Evolutionary conservation across 2,888 invertebrate genomes (phyloP).

Genomic region (Nomada goodeniana): DNA sequence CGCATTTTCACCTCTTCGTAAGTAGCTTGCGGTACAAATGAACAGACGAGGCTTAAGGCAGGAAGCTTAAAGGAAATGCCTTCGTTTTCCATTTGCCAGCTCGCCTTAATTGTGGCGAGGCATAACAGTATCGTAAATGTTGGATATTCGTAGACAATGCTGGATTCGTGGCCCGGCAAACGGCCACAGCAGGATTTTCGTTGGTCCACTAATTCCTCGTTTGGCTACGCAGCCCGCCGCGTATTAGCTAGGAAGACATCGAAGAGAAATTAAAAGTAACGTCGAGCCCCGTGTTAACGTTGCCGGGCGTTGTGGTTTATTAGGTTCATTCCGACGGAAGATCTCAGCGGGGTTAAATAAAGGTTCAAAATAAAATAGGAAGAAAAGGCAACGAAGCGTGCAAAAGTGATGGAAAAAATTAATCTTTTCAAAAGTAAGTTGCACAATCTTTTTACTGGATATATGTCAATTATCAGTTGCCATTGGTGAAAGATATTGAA

Average conservation of each 20-base stretch:
- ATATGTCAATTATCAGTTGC: too few species aligned
- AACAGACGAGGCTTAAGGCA: slow-evolving; percentile 42
- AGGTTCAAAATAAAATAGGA: not conserved
- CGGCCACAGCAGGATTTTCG: slow-evolving; percentile 68
- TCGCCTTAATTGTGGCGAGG: slow-evolving; percentile 57
- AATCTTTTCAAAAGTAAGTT: too few species aligned
- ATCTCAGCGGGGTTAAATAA: not conserved
- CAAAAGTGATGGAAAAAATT: not conserved
- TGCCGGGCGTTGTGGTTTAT: not conserved
- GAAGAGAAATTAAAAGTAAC: slow-evolving; percentile 47
- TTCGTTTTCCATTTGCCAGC: slow-evolving; percentile 45
- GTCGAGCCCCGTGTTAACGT: not conserved
- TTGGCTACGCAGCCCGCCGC: slow-evolving; percentile 38
- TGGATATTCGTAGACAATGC: slow-evolving; percentile 34
- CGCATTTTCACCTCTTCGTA: slow-evolving; percentile 42
- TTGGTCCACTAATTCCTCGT: slow-evolving; percentile 67
- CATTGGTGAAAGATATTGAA: too few species aligned
- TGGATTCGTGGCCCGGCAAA: slow-evolving; percentile 62
- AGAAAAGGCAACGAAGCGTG: not conserved
- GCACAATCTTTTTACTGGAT: too few species aligned
- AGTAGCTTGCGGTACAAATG: slow-evolving; percentile 20
- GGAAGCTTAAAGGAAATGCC: slow-evolving; percentile 53
- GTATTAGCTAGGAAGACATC: slow-evolving; percentile 22
- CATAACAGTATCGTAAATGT: slow-evolving; percentile 67
- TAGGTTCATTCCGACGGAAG: not conserved